Evolutionary conservation across 2,113 vertebrate species (phyloP), one percentile per base, ranked within the genome.

Genomic region (Chaenocephalus aceratus): DNA sequence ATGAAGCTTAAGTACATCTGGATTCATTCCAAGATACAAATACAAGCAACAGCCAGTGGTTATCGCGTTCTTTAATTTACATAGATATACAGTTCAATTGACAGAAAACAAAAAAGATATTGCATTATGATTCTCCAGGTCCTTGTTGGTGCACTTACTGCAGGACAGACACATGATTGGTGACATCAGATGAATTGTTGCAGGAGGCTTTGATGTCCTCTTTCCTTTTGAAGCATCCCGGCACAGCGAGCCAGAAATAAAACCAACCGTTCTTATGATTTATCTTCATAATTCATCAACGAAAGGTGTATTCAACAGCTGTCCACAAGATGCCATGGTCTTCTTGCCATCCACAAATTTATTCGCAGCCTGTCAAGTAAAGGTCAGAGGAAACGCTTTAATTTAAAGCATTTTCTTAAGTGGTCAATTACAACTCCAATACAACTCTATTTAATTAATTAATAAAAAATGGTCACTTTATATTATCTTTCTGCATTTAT

Each of bases 271-370:
- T 82, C 59, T 64, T 72, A 1, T 9, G 21, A 46, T 61, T 41
- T 23, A 23, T 44, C 73, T 89, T 94, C 88, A 95, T 84, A 93
- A 60, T 91, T 98, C 97, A 78, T 98, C 96, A 68, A 96, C 81
- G 89, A 97, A 98, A 15, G 97, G 97, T 48, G 96, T 97, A 84
- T 95, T 95, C 62, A 87, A 88, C 86, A 98, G 93, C 46, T 97
- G 91, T 76, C 98, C 97, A 26, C 92, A 90, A 16, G 95, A 95
- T 85, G 96, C 94, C 97, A 99, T 97, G 4, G 96, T 96, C 90
- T 98, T 99, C 93, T 95, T 96, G 77, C 97, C 94, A 80, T 83
- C 93, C 63, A 96, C 87, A 93, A 98, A 98, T 86, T 94, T 97
- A 87, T 97, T 97, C n/a, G 97, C 98, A 89, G 95, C 97, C 98